Evolutionary conservation across 2,113 vertebrate genomes (phyloP).

Genomic region (Sinocyclocheilus grahami): DNA sequence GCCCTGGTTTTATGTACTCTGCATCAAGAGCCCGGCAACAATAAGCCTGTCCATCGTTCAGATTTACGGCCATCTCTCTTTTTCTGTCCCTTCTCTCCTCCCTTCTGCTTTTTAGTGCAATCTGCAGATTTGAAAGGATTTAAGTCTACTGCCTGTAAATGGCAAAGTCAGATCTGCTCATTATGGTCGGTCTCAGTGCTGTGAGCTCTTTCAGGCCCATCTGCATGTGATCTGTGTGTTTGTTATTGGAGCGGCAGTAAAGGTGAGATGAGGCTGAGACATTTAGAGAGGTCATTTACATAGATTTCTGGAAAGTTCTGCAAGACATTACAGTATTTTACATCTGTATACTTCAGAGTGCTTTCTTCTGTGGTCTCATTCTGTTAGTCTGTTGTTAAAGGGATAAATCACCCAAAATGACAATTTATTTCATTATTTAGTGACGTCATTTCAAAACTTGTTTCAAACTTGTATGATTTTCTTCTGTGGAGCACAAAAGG

Average conservation of each 20-base stretch:
- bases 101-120: neutral
- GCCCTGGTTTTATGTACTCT: neutral
- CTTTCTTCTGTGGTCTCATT: neutral
- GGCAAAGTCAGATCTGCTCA: neutral
- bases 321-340: slow-evolving; percentile 17
- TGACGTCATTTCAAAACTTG: neutral
- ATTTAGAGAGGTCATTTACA: slow-evolving; percentile 19
- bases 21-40: slow-evolving; percentile 9
- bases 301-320: slow-evolving; percentile 14
- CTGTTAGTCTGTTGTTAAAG: neutral
- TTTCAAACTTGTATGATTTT: neutral
- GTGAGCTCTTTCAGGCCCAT: neutral
- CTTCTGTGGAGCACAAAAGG: neutral
- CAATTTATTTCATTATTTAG: neutral
- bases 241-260: slow-evolving; percentile 17
- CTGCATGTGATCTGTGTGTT: slow-evolving; percentile 22
- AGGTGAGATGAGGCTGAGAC: slow-evolving; percentile 35
- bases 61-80: slow-evolving; percentile 11
- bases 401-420: neutral
- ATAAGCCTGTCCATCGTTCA: neutral
- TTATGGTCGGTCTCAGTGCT: neutral
- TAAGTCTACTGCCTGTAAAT: slow-evolving; percentile 6
- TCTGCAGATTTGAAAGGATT: neutral
- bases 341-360: neutral
- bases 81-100: neutral